Evolutionary conservation across 2,888 invertebrate genomes (phyloP).

Genomic region (Hanleya hanleyi): DNA sequence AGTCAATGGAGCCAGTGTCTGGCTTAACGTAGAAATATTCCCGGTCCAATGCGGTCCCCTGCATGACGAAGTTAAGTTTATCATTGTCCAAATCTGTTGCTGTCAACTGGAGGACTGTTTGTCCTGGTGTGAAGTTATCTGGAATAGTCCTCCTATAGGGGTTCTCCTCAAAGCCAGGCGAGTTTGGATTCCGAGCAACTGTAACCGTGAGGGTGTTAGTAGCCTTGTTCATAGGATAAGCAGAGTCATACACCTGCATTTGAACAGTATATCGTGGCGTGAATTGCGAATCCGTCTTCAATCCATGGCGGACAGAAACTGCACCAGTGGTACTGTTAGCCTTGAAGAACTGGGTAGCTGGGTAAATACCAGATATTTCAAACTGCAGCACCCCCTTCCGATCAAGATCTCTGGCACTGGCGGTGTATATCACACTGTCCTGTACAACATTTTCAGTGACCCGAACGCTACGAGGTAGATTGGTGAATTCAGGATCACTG

Average conservation of each 20-base stretch:
- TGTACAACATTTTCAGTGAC: constrained; percentile 12
- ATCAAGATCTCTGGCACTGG: constrained; percentile 15
- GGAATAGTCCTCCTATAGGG: constrained; percentile 41
- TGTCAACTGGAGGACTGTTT: constrained; percentile 81
- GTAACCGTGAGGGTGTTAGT: constrained; percentile 45
- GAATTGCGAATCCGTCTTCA: constrained; percentile 41
- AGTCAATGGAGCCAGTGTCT: constrained; percentile 41
- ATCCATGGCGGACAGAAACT: constrained; percentile 48
- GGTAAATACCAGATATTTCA: constrained; percentile 26
- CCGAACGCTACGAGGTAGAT: constrained; percentile 41
- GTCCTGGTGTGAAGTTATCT: constrained; percentile 65
- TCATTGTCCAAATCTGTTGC: constrained; percentile 86
- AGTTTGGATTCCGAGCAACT: constrained; percentile 47
- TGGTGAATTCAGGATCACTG: constrained; percentile 47
- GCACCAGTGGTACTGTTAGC: constrained; percentile 15
- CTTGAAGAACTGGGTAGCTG: constrained; percentile 20
- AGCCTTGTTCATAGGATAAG: constrained; percentile 49
- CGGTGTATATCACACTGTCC: constrained; percentile 22
- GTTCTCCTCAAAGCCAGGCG: constrained; percentile 41
- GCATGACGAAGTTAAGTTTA: constrained; percentile 27
- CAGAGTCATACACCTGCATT: constrained; percentile 53
- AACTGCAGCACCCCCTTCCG: constrained; percentile 16
- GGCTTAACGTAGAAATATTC: constrained; percentile 49
- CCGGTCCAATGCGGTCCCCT: constrained; percentile 22
- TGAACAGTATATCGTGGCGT: constrained; percentile 19